Conservation (phyloP, 2,113 vertebrate genomes). For the Chaenogobius annularis region DNA sequence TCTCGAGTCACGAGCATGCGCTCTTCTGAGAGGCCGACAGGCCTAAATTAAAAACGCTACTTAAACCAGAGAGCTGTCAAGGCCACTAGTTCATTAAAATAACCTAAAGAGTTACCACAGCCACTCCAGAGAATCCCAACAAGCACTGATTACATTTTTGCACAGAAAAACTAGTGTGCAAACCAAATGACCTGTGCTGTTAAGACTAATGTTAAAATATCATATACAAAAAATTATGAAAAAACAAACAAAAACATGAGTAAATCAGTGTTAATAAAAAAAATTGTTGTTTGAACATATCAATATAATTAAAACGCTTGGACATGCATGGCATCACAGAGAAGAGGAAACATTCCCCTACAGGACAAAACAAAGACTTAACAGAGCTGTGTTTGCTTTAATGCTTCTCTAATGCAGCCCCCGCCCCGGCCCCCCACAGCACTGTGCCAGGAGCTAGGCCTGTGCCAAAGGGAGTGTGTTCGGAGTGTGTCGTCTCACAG, state of each 20-base stretch:
- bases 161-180: constrained; percentile 75
- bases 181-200: constrained; percentile 73
- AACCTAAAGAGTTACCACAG: constrained; percentile 44
- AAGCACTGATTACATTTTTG: constrained; percentile 41
- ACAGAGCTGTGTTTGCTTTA: constrained; percentile 52
- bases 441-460: neutral
- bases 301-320: constrained; percentile 51
- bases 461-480: constrained; percentile 43
- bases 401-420: constrained; percentile 43
- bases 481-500: constrained; percentile 79
- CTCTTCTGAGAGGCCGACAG: constrained; percentile 26
- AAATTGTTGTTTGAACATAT: constrained; percentile 62
- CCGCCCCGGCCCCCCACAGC: constrained; percentile 1
- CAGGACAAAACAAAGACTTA: constrained; percentile 60
- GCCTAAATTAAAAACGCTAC: constrained; percentile 33
- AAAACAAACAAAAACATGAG: constrained; percentile 44
- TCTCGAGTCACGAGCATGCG: constrained; percentile 24
- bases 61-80: constrained; percentile 63
- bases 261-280: constrained; percentile 49
- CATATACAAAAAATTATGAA: constrained; percentile 40
- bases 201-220: constrained; percentile 66
- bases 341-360: constrained; percentile 53
- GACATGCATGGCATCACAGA: constrained; percentile 50
- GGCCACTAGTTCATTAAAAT: constrained; percentile 70
- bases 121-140: constrained; percentile 20